Evolutionary conservation across 2,797 vertebrate genomes (phyloP).

Genomic region (Phoebastria nigripes): DNA sequence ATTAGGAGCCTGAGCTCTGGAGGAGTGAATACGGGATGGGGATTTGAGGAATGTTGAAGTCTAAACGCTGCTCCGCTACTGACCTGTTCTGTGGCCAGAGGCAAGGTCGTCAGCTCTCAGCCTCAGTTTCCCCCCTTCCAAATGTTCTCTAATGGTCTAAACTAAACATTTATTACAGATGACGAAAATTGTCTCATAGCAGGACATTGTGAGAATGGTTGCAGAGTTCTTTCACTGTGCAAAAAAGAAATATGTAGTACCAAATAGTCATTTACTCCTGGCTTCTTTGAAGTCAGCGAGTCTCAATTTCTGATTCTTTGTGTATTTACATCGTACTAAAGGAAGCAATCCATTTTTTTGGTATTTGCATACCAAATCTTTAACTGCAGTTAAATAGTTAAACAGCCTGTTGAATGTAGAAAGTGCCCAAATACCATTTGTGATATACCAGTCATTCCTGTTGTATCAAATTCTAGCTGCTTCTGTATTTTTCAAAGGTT

Average conservation of each 20-base stretch:
- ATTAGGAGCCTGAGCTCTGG: background rate
- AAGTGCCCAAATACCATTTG: background rate
- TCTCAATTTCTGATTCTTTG: background rate
- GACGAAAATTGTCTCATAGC: background rate
- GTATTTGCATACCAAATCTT: background rate
- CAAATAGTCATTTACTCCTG: background rate
- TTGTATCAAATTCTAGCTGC: background rate
- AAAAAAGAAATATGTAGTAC: background rate
- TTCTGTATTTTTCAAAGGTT: slow-evolving; percentile 2
- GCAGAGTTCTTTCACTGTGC: background rate
- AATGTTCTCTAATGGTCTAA: background rate
- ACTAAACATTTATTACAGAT: background rate
- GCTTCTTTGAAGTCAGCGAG: background rate
- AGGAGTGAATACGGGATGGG: background rate
- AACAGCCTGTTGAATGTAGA: background rate
- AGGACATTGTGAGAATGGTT: background rate
- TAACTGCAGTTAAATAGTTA: background rate
- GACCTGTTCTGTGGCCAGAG: background rate
- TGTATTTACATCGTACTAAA: background rate
- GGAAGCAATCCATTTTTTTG: background rate
- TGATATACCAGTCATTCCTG: background rate
- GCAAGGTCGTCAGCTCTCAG: background rate
- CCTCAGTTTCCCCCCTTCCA: background rate
- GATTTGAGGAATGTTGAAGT: background rate
- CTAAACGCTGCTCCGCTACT: background rate